Evolutionary conservation across 2,113 vertebrate species (phyloP).

Genomic region (Notarius lentiginosus): DNA sequence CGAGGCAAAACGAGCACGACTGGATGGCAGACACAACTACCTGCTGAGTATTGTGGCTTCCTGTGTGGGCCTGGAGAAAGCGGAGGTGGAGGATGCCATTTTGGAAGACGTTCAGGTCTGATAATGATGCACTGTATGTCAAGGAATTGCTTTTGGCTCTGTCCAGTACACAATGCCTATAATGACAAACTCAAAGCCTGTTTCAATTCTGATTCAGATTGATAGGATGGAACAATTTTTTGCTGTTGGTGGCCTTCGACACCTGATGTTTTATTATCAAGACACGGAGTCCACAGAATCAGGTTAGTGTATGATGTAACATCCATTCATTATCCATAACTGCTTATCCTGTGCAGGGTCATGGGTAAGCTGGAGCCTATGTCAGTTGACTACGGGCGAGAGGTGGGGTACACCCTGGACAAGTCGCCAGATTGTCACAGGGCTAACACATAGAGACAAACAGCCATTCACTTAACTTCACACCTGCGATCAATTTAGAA

Average conservation of each 20-base stretch:
- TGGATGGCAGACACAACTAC: constrained; percentile 89
- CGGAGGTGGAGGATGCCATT: constrained; percentile 86
- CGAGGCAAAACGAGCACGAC: constrained; percentile 81
- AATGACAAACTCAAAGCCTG: not conserved
- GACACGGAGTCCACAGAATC: constrained; percentile 74
- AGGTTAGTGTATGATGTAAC: constrained; percentile 66
- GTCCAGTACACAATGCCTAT: not conserved
- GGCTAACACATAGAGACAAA: too few relatives aligned
- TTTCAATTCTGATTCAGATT: constrained; percentile 71
- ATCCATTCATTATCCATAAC: too few relatives aligned
- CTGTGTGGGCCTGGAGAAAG: constrained; percentile 81
- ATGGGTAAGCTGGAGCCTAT: too few relatives aligned
- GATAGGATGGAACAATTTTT: constrained; percentile 89
- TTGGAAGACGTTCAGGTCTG: constrained; percentile 87
- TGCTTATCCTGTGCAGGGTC: too few relatives aligned
- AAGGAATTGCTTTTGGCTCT: not conserved
- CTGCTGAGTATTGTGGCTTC: constrained; percentile 81
- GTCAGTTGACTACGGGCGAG: too few relatives aligned
- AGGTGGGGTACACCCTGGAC: too few relatives aligned
- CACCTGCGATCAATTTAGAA: too few relatives aligned
- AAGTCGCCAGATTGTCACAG: too few relatives aligned
- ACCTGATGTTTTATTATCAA: constrained; percentile 92
- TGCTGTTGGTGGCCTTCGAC: constrained; percentile 74
- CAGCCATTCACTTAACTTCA: too few relatives aligned
- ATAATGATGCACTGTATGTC: not conserved